Conservation (phyloP, 2,113 vertebrate species). For the Pelecanus crispus region DNA sequence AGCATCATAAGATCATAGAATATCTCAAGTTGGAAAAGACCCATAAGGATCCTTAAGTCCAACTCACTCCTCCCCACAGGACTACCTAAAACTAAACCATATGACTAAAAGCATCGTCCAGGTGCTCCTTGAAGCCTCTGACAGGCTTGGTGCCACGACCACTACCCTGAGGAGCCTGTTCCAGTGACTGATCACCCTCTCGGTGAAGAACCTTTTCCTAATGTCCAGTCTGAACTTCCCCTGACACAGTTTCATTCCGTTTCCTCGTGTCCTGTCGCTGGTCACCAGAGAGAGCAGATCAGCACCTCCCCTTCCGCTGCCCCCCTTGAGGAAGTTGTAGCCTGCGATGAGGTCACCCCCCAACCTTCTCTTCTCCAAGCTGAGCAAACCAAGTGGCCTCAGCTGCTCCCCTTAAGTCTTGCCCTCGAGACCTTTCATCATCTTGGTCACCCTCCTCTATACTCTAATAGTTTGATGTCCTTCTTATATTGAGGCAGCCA, state of each 20-base stretch:
- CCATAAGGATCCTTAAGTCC: background rate
- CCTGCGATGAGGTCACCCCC: background rate
- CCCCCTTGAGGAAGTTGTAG: background rate
- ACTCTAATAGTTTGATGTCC: background rate
- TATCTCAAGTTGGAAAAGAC: background rate
- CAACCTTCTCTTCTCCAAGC: background rate
- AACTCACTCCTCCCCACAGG: background rate
- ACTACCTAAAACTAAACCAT: background rate
- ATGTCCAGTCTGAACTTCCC: background rate
- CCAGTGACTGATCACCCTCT: background rate
- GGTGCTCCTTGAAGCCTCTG: background rate
- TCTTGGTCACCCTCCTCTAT: background rate
- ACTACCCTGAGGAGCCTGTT: background rate
- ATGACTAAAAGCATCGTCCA: background rate
- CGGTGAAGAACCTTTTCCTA: background rate
- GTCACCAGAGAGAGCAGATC: background rate
- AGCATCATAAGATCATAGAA: background rate
- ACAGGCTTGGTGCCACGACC: background rate
- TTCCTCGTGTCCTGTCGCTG: background rate
- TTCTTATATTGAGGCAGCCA: background rate
- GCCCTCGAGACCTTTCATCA: background rate
- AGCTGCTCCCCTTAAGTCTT: background rate
- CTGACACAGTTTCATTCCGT: background rate
- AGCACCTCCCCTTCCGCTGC: too few species aligned
- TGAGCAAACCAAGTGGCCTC: background rate